Evolutionary conservation across 2,888 invertebrate species (phyloP), one percentile per base, ranked within the genome.

Genomic region (Chouioia cunea): DNA sequence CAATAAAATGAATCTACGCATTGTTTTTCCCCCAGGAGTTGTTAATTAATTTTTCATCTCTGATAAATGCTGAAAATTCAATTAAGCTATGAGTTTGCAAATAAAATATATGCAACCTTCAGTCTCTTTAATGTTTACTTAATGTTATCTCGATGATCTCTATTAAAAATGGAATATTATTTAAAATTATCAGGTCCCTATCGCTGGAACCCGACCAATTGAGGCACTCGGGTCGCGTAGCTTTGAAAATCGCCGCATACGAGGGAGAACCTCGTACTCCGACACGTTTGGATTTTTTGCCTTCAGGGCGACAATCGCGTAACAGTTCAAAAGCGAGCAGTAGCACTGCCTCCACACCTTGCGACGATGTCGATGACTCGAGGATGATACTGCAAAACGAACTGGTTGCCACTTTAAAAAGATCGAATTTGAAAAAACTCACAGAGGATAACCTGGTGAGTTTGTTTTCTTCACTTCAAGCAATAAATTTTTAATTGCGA

Each of bases 361-460:
- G 70, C 64, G 88, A 88, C 67, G 87, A 87, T 76, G 78, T 82
- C 3, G 82, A 65, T 0, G 88, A 89, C 16, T 91, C 90, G 78
- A 89, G 91, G 79, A 36, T 36, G 36, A 36, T 36, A 12, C 86
- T 94, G 70, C 93, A 93, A 78, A 90, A 91, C 70, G 93, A 94
- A 86, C 86, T 94, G 76, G 91, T 90, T 63, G 89, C 92, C 70
- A 94, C 93, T 2, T 86, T 94, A 70, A 92, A 92, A 78, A 89
- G 93, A 82, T 93, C 93, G 63, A 93, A 93, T 87, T 88, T 93
- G 79, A 90, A 89, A 79, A 91, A 91, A 92, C 83, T 36, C 36
- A 36, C 36, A 36, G 36, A 36, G 36, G 36, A 76, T 69, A 47
- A 74, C 74, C 70, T 18, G 12, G 62, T 63, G 22, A 63, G 62